Evolutionary conservation across 2,888 invertebrate genomes (phyloP), one percentile per base, ranked within the genome.

Genomic region (Campaea margaritaria): DNA sequence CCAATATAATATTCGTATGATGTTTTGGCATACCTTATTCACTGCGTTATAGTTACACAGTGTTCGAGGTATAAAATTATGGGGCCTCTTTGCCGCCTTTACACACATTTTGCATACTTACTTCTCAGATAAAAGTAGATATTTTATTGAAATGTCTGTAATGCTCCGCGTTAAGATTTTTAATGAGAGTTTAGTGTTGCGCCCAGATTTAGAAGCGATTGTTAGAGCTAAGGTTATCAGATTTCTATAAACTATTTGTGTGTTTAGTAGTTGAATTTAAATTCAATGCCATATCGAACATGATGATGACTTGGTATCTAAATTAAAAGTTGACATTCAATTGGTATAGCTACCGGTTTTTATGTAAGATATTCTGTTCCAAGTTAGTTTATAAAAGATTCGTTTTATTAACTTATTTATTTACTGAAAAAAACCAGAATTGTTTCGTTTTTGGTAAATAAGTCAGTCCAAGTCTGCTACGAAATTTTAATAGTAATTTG

Each of bases 51-150:
- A 55, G 55, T 38, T 36, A 47, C 54, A 38, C 41, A 42, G 55
- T 55, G 55, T 51, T 52, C 75, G 76, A 78, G 74, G 81, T 82
- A 83, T 83, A 82, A 69, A 69, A 79, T 82, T 82, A 82, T 81
- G 78, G 78, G 72, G 77, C 42, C 78, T 81, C 73, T 76, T 74
- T 72, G 78, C 81, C 73, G 76, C 73, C 75, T 80, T 76, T 76
- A 80, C 82, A 79, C 70, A 80, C 82, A 79, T 82, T 84, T 84
- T 80, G 83, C 83, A 81, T 84, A 83, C 82, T 81, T 77, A 80
- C 75, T 75, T 69, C 69, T 69, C 72, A 79, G 82, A 82, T 83
- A 83, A 83, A 80, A 80, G 74, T 78, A 78, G 81, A 78, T 69
- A 74, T 81, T 82, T 84, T 81, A 83, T 79, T 79, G 80, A 77